Evolutionary conservation across 2,797 vertebrate species (phyloP), one percentile per base, ranked within the genome.

Genomic region (Carduelis carduelis): DNA sequence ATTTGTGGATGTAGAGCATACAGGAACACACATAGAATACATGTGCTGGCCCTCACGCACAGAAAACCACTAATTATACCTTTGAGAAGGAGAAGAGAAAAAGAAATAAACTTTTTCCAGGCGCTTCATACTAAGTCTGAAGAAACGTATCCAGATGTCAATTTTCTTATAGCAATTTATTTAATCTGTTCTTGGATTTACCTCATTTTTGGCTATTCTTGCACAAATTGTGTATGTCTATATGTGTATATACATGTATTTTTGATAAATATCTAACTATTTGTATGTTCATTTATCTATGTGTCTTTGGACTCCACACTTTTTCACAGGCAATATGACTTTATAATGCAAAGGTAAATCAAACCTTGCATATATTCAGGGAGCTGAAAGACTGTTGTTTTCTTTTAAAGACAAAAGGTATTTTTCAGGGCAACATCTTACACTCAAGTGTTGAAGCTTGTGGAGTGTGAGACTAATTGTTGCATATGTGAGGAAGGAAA

Each of bases 31-130:
- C 18, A 34, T 19, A 49, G 34, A 50, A 47, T 30, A 68, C 13
- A 13, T 64, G 50, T 61, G 64, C 71, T 90, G 71, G 60, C 82
- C 89, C 64, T 92, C 39, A 80, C 0, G 1, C 76, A 89, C 49
- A 83, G 83, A 85, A 97, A 96, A 85, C 64, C 87, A 90, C 91
- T 90, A 92, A 93, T 83, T 74, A 66, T 47, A 92, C 32, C 53
- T 93, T 89, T 82, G 71, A 68, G 95, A 63, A 77, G 39, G 53
- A 80, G 71, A 91, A 71, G 3, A 92, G 72, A 83, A 90, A 82
- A 89, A 88, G 50, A 87, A 88, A 91, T 6, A 78, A 88, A 66
- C 32, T 53, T 95, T 87, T 87, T 83, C 60, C 74, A 76, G 78
- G 50, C 34, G 2, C n/a, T 88, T 83, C 65, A 56, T 78, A 69